A percentile compares a stretch with the other conserved stretches of the same genome.
Evolutionary conservation across 2,113 vertebrate genomes (phyloP).

Genomic region (Romanogobio albipinnatus): DNA sequence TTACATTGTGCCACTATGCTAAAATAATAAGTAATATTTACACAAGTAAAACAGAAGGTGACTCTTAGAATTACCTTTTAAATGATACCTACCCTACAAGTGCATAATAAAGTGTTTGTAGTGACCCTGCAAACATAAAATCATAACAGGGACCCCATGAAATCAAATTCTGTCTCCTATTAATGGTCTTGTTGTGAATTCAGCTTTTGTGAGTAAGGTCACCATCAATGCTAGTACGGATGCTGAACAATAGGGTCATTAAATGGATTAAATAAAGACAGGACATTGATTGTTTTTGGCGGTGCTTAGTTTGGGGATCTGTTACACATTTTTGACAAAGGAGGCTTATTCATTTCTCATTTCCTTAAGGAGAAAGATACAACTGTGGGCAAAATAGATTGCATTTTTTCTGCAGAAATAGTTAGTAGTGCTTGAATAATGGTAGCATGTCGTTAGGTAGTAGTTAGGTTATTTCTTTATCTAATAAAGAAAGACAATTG

Average conservation of each 20-base stretch:
- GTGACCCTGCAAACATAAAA: not conserved
- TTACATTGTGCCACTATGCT: too few relatives aligned
- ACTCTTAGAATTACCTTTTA: not conserved
- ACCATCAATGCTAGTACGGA: conserved; percentile 23
- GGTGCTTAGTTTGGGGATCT: conserved; percentile 16
- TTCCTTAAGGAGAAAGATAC: conserved; percentile 39
- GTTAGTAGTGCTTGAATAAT: not conserved
- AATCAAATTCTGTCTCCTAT: not conserved
- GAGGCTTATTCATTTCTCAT: conserved; percentile 36
- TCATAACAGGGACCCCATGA: not conserved
- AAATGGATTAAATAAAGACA: conserved; percentile 51
- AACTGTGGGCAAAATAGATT: conserved; percentile 42
- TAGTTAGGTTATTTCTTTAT: not conserved
- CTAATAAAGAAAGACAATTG: not conserved
- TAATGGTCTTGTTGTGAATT: not conserved
- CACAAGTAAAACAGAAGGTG: not conserved
- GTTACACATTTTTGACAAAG: conserved; percentile 36
- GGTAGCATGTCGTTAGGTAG: not conserved
- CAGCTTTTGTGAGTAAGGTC: not conserved
- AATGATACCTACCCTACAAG: not conserved
- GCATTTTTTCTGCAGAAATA: not conserved
- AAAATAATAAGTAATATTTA: too few relatives aligned
- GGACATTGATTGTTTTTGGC: conserved; percentile 46
- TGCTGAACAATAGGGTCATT: conserved; percentile 55
- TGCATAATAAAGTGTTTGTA: not conserved